Percentiles rank a stretch among this genome's conserved stretches.
Conservation (phyloP, 2,797 vertebrate genomes). For the Channallabes apus region DNA sequence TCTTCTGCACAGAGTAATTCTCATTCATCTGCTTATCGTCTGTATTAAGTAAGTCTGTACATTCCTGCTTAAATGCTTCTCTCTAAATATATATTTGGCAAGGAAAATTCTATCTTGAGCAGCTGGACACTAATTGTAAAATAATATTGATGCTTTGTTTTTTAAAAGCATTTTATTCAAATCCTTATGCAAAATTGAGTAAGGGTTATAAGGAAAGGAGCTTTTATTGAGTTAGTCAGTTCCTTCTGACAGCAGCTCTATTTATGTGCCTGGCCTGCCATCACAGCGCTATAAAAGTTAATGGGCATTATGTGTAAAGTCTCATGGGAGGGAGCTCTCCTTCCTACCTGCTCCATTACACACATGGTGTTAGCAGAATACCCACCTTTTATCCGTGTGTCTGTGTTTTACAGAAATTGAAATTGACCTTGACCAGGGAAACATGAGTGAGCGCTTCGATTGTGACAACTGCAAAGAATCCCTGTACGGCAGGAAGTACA, state of each 20-base stretch:
- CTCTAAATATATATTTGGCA: constrained; percentile 61
- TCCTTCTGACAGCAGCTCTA: constrained; percentile 41
- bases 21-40: constrained; percentile 29
- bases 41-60: constrained; percentile 52
- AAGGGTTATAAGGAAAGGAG: background rate
- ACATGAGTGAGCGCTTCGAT: constrained; percentile 94
- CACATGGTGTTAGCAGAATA: constrained; percentile 52
- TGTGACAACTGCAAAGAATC: constrained; percentile 97
- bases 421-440: constrained; percentile 51
- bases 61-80: constrained; percentile 42
- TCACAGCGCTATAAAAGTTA: constrained; percentile 66
- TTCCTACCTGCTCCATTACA: constrained; percentile 34
- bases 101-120: constrained; percentile 39
- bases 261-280: constrained; percentile 42
- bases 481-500: constrained; percentile 96
- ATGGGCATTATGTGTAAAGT: constrained; percentile 54
- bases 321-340: constrained; percentile 34
- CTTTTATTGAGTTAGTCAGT: constrained; percentile 15
- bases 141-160: too few species aligned
- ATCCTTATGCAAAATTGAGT: background rate
- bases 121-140: constrained; percentile 12
- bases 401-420: constrained; percentile 51
- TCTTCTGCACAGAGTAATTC: background rate
- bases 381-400: constrained; percentile 30
- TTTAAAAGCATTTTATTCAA: background rate